Evolutionary conservation across 2,797 vertebrate genomes (phyloP).

Genomic region (Propithecus deckenii): DNA sequence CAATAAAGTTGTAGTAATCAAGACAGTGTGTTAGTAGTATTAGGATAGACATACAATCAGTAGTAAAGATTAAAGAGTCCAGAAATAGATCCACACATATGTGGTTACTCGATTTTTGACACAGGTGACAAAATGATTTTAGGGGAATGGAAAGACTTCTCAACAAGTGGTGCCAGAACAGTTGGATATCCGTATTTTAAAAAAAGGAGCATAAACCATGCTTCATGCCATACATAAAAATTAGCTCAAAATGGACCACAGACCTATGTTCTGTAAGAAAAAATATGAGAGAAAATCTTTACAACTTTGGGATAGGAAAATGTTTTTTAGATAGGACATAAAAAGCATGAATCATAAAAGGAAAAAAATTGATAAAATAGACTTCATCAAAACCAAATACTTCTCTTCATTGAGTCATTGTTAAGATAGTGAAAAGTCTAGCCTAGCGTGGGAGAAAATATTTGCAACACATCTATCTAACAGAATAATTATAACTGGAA

Average conservation of each 20-base stretch:
- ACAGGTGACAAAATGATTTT: not conserved
- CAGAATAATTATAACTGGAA: not conserved
- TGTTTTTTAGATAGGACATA: not conserved
- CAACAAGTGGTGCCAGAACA: not conserved
- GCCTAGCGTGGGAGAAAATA: not conserved
- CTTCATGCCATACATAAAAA: not conserved
- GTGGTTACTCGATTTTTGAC: not conserved
- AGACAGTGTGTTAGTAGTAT: not conserved
- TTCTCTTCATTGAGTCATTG: not conserved
- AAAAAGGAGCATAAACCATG: not conserved
- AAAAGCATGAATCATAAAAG: not conserved
- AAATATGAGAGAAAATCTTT: not conserved
- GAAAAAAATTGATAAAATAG: not conserved
- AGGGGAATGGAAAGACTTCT: not conserved
- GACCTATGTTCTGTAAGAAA: not conserved
- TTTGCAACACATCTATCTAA: not conserved
- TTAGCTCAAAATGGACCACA: not conserved
- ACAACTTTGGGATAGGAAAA: not conserved
- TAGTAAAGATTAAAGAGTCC: not conserved
- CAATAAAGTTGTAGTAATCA: not conserved
- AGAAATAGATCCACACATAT: not conserved
- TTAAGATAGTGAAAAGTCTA: not conserved
- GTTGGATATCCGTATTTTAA: not conserved
- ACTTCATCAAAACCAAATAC: not conserved
- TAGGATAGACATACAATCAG: not conserved